Evolutionary conservation across 2,888 invertebrate species (phyloP).

Genomic region (Sinodicranocentrus sp.): DNA sequence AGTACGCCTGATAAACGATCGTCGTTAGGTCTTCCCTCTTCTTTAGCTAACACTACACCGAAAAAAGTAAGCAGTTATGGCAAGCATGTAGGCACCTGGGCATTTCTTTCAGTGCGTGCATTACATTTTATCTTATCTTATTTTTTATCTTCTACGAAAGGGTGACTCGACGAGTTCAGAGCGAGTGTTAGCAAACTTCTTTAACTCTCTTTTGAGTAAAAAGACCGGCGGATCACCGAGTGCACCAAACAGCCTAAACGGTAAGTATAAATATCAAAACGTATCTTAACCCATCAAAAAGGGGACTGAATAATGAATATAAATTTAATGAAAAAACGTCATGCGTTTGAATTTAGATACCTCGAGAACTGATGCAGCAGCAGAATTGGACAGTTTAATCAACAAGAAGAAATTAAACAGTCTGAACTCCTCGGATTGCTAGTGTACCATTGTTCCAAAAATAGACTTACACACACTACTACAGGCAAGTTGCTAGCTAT

Average conservation of each 20-base stretch:
- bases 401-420: constrained; percentile 82
- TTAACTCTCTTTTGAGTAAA: constrained; percentile 97
- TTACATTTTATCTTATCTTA: no score
- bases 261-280: constrained; percentile 68
- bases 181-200: constrained; percentile 98
- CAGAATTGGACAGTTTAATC: constrained; percentile 93
- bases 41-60: constrained; percentile 68
- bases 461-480: constrained; percentile 40
- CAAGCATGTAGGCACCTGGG: neutral
- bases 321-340: no score
- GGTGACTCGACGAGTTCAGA: constrained; percentile 91
- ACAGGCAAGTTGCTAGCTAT: neutral
- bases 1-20: constrained; percentile 66
- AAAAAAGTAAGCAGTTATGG: constrained; percentile 69
- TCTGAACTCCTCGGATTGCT: constrained; percentile 76
- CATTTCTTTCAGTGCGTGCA: no score
- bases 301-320: no score
- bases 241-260: constrained; percentile 80
- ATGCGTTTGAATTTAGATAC: constrained; percentile 83
- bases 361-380: constrained; percentile 93
- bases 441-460: constrained; percentile 49
- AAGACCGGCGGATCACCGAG: constrained; percentile 87
- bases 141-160: constrained; percentile 79
- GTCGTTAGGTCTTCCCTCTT: constrained; percentile 65
- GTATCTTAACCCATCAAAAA: no score